Conservation (phyloP, 30 jellyfish, hydroid and myxozoan genomes). For the Turritopsis dohrnii region DNA sequence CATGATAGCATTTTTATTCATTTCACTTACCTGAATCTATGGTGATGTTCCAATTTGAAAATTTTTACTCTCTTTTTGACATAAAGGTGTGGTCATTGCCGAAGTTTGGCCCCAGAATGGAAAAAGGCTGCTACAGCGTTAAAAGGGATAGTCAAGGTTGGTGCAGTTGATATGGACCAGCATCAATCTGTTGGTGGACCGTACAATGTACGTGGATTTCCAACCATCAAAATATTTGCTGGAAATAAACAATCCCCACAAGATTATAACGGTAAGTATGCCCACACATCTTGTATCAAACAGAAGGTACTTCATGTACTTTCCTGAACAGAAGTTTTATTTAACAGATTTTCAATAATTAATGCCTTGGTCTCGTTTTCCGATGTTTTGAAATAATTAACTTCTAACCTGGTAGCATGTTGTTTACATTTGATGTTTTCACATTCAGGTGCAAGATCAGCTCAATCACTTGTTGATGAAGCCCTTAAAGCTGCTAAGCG, state of each 20-base stretch:
- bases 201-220: conserved; percentile 82
- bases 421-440: not conserved
- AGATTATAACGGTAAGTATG: conserved; percentile 68
- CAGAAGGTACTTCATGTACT: too few species aligned
- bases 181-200: conserved; percentile 96
- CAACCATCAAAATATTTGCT: conserved; percentile 85
- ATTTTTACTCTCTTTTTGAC: not conserved
- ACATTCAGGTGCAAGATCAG: conserved; percentile 72
- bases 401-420: too few species aligned
- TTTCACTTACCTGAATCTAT: too few species aligned
- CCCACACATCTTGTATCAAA: conserved; percentile 1
- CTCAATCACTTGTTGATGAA: conserved; percentile 67
- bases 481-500: conserved; percentile 44
- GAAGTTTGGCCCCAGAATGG: conserved; percentile 90
- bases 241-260: conserved; percentile 71
- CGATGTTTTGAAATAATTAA: too few species aligned
- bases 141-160: conserved; percentile 81
- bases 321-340: not conserved
- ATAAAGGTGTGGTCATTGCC: conserved; percentile 99
- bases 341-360: not conserved
- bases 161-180: conserved; percentile 96
- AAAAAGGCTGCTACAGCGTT: conserved; percentile 65
- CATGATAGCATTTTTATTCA: too few species aligned
- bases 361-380: not conserved
- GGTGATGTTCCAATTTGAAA: too few species aligned